Evolutionary conservation across 2,113 vertebrate species (phyloP).

Genomic region (Syrrhaptes paradoxus): DNA sequence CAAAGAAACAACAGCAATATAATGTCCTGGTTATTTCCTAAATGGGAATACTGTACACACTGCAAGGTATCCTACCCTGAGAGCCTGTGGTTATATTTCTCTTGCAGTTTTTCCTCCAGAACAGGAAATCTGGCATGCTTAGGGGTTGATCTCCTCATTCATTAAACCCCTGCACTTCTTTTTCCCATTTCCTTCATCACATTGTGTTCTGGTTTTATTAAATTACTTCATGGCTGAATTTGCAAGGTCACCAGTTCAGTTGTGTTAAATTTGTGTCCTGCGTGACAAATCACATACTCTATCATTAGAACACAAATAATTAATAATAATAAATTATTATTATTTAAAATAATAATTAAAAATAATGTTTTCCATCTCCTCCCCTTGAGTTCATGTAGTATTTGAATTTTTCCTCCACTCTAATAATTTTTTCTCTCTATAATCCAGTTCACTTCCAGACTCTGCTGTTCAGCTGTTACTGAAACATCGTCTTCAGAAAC

Average conservation of each 20-base stretch:
- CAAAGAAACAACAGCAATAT: background rate
- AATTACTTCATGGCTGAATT: background rate
- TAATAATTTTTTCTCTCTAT: background rate
- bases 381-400: background rate
- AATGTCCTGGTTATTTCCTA: background rate
- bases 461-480: constrained; percentile 51
- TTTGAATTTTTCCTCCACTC: background rate
- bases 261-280: background rate
- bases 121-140: background rate
- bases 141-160: background rate
- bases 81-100: background rate
- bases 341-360: too few species aligned
- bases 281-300: background rate
- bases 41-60: background rate
- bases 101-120: background rate
- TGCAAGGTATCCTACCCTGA: background rate
- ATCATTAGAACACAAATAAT: background rate
- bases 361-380: background rate
- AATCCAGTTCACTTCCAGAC: background rate
- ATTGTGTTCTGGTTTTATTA: background rate
- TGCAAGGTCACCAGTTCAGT: background rate
- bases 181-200: background rate
- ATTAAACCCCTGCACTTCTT: background rate
- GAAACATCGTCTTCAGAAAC: background rate
- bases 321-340: background rate